These are phyloP conservation scores for Motacilla tschutschensis DNA, from an alignment of 2,113 vertebrate species.

Conservation along the genomic window DNA sequence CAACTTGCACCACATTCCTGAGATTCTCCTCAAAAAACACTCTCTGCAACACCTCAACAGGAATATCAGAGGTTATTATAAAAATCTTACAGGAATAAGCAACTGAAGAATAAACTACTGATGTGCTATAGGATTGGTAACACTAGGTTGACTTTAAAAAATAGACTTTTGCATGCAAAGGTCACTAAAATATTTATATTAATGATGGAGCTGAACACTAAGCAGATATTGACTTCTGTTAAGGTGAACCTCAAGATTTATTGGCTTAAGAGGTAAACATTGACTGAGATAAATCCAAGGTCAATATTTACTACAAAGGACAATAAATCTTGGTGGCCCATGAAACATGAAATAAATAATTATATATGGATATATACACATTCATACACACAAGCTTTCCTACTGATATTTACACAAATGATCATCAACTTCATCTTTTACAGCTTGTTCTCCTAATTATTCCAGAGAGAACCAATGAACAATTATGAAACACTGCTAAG, in stretches of 20 bases:
- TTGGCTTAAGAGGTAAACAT: slow-evolving; percentile 68
- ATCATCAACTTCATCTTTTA: background rate
- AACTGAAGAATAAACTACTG: background rate
- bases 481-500: background rate
- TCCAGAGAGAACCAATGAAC: background rate
- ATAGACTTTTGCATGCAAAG: slow-evolving; percentile 54
- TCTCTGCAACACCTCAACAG: background rate
- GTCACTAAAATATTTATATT: slow-evolving; percentile 67
- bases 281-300: slow-evolving; percentile 74
- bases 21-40: background rate
- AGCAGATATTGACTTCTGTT: slow-evolving; percentile 79
- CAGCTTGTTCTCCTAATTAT: background rate
- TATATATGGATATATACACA: slow-evolving; percentile 44
- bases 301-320: slow-evolving; percentile 76
- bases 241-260: slow-evolving; percentile 77
- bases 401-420: background rate
- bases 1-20: background rate
- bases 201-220: slow-evolving; percentile 66
- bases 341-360: slow-evolving; percentile 59
- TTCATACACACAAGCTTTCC: background rate
- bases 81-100: background rate
- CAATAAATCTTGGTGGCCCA: slow-evolving; percentile 70
- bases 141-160: slow-evolving; percentile 27
- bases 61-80: background rate
- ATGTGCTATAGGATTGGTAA: background rate